These are phyloP conservation scores for Pseudoips prasinana DNA, from an alignment of 2,888 invertebrate species.

Conservation along the genomic window DNA sequence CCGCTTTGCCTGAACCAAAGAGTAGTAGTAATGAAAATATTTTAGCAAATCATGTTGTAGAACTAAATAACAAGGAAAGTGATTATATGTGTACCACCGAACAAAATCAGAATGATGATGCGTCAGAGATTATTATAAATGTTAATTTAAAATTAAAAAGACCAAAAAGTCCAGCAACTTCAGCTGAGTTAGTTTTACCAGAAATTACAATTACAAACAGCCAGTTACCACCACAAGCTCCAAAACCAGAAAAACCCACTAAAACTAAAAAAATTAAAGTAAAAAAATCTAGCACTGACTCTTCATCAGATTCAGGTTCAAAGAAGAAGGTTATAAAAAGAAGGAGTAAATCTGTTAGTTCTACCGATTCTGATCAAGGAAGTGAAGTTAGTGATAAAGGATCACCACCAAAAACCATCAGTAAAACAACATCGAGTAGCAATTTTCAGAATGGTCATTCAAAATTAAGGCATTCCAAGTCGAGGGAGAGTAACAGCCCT, in stretches of 20 bases:
- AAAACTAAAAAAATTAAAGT: slow-evolving; percentile 66
- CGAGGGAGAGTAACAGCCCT: slow-evolving; percentile 68
- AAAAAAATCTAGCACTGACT: slow-evolving; percentile 65
- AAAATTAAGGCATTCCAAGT: slow-evolving; percentile 65
- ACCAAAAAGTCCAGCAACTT: slow-evolving; percentile 53
- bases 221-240: slow-evolving; percentile 75
- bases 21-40: slow-evolving; percentile 36
- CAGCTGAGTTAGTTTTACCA: slow-evolving; percentile 61
- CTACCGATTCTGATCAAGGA: slow-evolving; percentile 66
- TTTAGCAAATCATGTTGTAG: slow-evolving; percentile 32
- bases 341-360: slow-evolving; percentile 70
- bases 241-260: slow-evolving; percentile 60
- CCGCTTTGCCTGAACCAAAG: slow-evolving; percentile 34
- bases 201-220: slow-evolving; percentile 70
- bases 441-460: slow-evolving; percentile 52
- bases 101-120: slow-evolving; percentile 65
- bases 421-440: slow-evolving; percentile 46
- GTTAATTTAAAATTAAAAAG: slow-evolving; percentile 72
- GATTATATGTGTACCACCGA: slow-evolving; percentile 45
- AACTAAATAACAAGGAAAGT: slow-evolving; percentile 52
- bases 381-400: slow-evolving; percentile 52
- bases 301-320: slow-evolving; percentile 57
- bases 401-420: slow-evolving; percentile 43
- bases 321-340: slow-evolving; percentile 69
- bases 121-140: slow-evolving; percentile 69